Conservation (phyloP, 2,113 vertebrate species). For the Cariama cristata region DNA sequence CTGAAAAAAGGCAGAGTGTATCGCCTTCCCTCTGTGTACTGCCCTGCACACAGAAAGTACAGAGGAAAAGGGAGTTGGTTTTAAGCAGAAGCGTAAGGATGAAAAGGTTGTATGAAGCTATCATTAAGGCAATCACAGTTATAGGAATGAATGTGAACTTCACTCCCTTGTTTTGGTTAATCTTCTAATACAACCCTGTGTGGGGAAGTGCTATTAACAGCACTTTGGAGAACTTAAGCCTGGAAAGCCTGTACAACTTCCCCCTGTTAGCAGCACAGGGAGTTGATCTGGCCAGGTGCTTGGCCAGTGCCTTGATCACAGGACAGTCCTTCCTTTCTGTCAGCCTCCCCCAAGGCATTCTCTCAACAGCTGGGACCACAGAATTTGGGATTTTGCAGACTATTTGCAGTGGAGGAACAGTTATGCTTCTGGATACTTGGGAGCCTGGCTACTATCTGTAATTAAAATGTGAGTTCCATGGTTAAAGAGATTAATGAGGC, state of each 20-base stretch:
- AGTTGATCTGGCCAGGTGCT: not conserved
- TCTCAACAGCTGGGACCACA: not conserved
- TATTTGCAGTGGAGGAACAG: not conserved
- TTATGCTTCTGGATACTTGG: not conserved
- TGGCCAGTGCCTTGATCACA: fast-evolving
- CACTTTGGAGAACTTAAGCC: not conserved
- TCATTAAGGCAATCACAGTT: not conserved
- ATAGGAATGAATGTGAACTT: not conserved
- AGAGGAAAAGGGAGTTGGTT: not conserved
- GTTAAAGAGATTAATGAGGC: constrained; percentile 28
- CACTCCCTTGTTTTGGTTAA: not conserved
- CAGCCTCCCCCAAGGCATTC: not conserved
- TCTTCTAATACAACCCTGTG: fast-evolving
- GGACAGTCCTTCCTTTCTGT: not conserved
- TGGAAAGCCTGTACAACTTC: fast-evolving
- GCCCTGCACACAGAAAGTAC: not conserved
- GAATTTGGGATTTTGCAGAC: not conserved
- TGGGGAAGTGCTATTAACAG: too few species aligned
- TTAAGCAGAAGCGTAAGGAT: not conserved
- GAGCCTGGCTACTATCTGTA: not conserved
- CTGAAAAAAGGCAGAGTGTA: not conserved
- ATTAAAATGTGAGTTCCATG: not conserved
- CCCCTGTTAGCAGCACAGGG: not conserved
- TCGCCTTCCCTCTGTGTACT: not conserved
- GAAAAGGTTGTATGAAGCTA: not conserved